Conservation (phyloP, 1,140 invertebrate species). For the Holcopasites calliopsidis region DNA sequence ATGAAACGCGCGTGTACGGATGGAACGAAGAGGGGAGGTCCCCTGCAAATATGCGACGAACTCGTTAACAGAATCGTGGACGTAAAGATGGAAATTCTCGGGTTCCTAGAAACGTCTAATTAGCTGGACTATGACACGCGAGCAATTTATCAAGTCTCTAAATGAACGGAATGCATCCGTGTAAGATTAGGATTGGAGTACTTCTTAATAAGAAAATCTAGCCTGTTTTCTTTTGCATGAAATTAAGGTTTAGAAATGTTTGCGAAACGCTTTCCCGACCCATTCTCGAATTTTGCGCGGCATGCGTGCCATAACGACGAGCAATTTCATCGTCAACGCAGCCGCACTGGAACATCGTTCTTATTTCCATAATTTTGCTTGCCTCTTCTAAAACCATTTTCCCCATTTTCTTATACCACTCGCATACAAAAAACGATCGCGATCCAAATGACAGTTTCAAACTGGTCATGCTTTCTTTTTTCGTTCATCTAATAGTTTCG, state of each 20-base stretch:
- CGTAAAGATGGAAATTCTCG: constrained; percentile 27
- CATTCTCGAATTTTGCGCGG: constrained; percentile 13
- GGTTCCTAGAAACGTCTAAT: constrained; percentile 31
- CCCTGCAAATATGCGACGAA: background rate
- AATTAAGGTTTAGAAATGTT: too few relatives aligned
- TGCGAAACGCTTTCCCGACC: too few relatives aligned
- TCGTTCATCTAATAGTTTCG: too few relatives aligned
- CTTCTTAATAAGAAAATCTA: too few relatives aligned
- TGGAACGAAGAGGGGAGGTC: background rate
- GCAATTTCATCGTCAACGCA: background rate
- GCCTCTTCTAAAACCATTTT: too few relatives aligned
- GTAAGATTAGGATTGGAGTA: too few relatives aligned
- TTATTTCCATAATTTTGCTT: too few relatives aligned
- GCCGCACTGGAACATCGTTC: constrained; percentile 5
- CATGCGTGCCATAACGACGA: background rate
- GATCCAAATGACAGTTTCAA: too few relatives aligned
- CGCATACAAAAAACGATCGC: too few relatives aligned
- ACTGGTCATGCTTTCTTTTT: too few relatives aligned
- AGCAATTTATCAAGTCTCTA: background rate
- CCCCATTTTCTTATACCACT: too few relatives aligned
- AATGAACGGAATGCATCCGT: background rate
- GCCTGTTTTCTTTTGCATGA: too few relatives aligned
- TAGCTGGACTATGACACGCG: constrained; percentile 23
- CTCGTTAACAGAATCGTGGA: constrained; percentile 16
- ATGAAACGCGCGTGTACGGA: background rate